A percentile compares a stretch with the other conserved stretches of the same genome.
phyloP scores from a whole-genome alignment of 64 coral and sea anemone genomes.

The Montipora foliosa region DNA sequence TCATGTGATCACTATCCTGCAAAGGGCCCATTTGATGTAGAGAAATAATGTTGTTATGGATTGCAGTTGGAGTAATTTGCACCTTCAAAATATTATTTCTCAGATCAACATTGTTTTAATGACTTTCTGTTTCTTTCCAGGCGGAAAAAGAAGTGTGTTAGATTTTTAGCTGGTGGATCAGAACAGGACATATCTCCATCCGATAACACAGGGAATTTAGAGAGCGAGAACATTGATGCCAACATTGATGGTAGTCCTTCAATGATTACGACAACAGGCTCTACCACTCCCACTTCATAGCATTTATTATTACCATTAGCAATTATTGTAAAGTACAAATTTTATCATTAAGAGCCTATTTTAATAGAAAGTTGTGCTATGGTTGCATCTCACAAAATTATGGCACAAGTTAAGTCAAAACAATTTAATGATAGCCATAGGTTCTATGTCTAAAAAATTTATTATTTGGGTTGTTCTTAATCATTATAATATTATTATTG shows the following conservation, averaged over 20 bases:
- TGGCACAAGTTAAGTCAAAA: not conserved
- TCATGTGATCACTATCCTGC: no score
- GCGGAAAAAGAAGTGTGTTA: conserved; percentile 99
- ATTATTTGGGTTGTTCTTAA: not conserved
- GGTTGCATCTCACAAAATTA: not conserved
- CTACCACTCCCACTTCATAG: conserved; percentile 75
- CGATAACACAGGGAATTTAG: conserved; percentile 41
- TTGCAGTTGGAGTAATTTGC: no score
- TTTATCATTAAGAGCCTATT: conserved; percentile 54
- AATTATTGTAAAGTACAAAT: conserved; percentile 57
- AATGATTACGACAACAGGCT: conserved; percentile 43
- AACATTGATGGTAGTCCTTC: conserved; percentile 63
- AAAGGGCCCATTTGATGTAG: no score
- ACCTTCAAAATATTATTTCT: no score
- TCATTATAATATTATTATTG: not conserved
- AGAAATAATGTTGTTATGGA: no score
- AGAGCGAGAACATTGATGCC: conserved; percentile 91
- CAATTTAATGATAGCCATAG: conserved; percentile 10
- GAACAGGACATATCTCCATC: conserved; percentile 61
- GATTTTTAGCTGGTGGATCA: conserved; percentile 92
- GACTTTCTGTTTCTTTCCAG: conserved; percentile 23
- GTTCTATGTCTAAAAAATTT: not conserved
- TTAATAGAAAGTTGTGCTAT: conserved; percentile 21
- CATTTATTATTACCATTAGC: conserved; percentile 44
- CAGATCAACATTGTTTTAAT: no score